A percentile compares a stretch with the other conserved stretches of the same genome.
phyloP scores from a whole-genome alignment of 2,113 vertebrate genomes.

The Psittacula cyanocephala region DNA sequence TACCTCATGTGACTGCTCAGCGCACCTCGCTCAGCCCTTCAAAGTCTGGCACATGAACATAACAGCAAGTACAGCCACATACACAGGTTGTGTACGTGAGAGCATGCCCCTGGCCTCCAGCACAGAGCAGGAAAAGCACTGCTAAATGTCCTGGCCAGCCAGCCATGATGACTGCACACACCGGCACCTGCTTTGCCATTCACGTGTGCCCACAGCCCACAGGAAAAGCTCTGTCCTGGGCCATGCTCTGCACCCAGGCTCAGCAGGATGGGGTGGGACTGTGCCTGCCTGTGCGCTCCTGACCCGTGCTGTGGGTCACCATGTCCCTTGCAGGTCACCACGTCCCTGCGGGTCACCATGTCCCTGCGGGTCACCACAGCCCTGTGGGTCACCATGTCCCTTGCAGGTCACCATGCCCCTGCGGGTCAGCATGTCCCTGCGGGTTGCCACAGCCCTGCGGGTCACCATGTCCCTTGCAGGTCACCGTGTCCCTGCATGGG shows the following conservation, averaged over 20 bases:
- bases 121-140: background rate
- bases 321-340: background rate
- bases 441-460: no score
- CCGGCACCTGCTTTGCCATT: background rate
- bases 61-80: background rate
- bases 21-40: background rate
- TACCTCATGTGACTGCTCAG: accelerated
- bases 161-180: background rate
- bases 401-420: no score
- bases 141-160: background rate
- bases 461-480: no score
- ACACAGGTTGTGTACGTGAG: background rate
- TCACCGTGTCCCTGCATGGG: background rate
- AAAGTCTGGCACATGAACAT: accelerated
- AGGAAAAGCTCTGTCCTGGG: background rate
- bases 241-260: accelerated
- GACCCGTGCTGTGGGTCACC: background rate
- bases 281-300: background rate
- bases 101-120: background rate
- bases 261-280: background rate
- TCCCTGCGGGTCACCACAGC: no score
- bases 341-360: accelerated
- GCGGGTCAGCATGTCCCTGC: accelerated
- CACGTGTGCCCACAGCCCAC: accelerated
- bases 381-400: no score